phyloP scores from a whole-genome alignment of 2,797 vertebrate species.

The Lophius americanus region DNA sequence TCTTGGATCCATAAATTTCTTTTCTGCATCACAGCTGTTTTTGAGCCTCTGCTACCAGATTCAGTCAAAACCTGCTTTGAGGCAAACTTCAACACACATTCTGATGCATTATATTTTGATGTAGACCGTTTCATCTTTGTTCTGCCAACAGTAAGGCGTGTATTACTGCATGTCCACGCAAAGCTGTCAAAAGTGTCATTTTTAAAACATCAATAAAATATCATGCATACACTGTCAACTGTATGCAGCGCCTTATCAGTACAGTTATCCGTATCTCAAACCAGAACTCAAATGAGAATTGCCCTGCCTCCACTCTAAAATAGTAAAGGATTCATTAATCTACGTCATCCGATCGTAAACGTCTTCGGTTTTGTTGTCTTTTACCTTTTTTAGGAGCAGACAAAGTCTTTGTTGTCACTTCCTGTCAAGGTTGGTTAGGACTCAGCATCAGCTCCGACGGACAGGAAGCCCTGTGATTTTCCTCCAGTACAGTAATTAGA shows the following conservation, averaged over 20 bases:
- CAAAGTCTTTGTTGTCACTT: slow-evolving; percentile 93
- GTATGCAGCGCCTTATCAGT: slow-evolving; percentile 25
- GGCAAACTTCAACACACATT: slow-evolving; percentile 52
- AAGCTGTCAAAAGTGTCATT: slow-evolving; percentile 63
- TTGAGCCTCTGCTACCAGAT: slow-evolving; percentile 61
- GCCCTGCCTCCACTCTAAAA: slow-evolving; percentile 13
- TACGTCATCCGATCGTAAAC: slow-evolving; percentile 39
- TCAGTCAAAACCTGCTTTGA: slow-evolving; percentile 59
- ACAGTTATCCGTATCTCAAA: slow-evolving; percentile 35
- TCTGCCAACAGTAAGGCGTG: slow-evolving; percentile 53
- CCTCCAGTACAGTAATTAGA: slow-evolving; percentile 93
- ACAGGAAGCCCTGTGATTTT: slow-evolving; percentile 75
- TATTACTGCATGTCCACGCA: slow-evolving; percentile 42
- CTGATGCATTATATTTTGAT: slow-evolving; percentile 66
- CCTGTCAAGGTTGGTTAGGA: slow-evolving; percentile 89
- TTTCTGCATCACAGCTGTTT: slow-evolving; percentile 23
- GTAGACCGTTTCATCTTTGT: slow-evolving; percentile 60
- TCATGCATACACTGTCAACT: slow-evolving; percentile 53
- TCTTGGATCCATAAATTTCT: slow-evolving; percentile 41
- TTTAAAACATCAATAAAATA: slow-evolving; percentile 58
- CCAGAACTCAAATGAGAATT: slow-evolving; percentile 19
- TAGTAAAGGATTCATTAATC: slow-evolving; percentile 48
- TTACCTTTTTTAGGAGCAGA: slow-evolving; percentile 82
- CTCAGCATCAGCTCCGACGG: slow-evolving; percentile 87
- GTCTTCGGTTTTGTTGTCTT: slow-evolving; percentile 59